These are phyloP conservation scores for Leucopternis melanops DNA, from an alignment of 2,113 vertebrate species.

Conservation along the genomic window DNA sequence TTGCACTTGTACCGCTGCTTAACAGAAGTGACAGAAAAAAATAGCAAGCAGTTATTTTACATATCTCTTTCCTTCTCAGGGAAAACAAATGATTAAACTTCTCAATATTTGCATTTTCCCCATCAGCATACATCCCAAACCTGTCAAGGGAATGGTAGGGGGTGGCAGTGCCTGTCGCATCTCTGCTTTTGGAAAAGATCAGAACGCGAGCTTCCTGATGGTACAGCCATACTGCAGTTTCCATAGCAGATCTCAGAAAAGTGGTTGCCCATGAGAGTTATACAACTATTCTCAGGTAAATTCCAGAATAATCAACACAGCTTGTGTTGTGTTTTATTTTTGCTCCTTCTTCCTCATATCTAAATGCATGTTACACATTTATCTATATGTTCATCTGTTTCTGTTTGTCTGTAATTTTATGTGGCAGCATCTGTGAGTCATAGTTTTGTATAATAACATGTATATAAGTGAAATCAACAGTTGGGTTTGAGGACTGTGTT, in stretches of 20 bases:
- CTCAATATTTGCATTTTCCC: slow-evolving; percentile 15
- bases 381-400: slow-evolving; percentile 3
- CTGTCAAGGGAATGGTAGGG: not conserved
- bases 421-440: slow-evolving; percentile 1
- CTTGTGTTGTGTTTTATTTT: not conserved
- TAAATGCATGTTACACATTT: accelerated
- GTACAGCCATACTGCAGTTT: not conserved
- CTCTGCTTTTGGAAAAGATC: not conserved
- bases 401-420: slow-evolving; percentile 36
- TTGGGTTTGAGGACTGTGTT: slow-evolving; percentile 12
- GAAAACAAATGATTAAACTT: slow-evolving; percentile 23
- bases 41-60: not conserved
- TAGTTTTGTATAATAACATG: not conserved
- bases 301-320: not conserved
- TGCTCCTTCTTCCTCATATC: not conserved
- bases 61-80: not conserved
- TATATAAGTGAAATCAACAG: not conserved
- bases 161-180: not conserved
- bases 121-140: not conserved
- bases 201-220: not conserved
- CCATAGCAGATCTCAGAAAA: not conserved
- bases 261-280: not conserved
- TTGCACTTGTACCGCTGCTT: not conserved
- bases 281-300: not conserved
- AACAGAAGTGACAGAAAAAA: not conserved